Conservation (phyloP, 2,888 invertebrate genomes). For the Aporophyla nigra region DNA sequence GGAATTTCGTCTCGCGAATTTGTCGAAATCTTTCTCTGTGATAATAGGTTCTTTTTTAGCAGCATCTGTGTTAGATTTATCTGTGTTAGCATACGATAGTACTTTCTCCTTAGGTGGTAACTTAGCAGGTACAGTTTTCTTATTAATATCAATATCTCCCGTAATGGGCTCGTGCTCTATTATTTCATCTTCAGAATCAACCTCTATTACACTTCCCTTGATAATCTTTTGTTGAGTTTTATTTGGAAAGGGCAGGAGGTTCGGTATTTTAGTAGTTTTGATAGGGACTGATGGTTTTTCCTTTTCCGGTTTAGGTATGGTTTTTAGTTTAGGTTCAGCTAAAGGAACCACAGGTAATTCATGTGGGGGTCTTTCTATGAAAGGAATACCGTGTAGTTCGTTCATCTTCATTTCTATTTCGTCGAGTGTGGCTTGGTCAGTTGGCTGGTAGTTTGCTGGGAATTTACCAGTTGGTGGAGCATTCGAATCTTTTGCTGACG, state of each 20-base stretch:
- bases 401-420: constrained; percentile 89
- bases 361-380: constrained; percentile 82
- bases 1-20: constrained; percentile 87
- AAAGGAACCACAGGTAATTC: constrained; percentile 77
- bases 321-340: constrained; percentile 69
- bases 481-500: constrained; percentile 59
- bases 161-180: constrained; percentile 79
- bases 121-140: constrained; percentile 63
- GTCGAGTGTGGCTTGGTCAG: constrained; percentile 75
- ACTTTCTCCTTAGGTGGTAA: constrained; percentile 59
- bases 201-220: constrained; percentile 70
- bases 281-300: constrained; percentile 54
- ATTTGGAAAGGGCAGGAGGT: constrained; percentile 74
- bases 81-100: constrained; percentile 38
- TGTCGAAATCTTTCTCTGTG: constrained; percentile 89
- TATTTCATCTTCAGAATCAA: constrained; percentile 79
- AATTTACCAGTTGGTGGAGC: constrained; percentile 62
- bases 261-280: constrained; percentile 76
- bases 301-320: constrained; percentile 70
- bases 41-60: constrained; percentile 82
- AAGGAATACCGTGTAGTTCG: constrained; percentile 86
- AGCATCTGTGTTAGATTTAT: constrained; percentile 61
- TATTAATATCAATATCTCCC: constrained; percentile 72
- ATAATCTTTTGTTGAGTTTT: constrained; percentile 69
- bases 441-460: constrained; percentile 63